These are phyloP conservation scores for Elachura formosa DNA, from an alignment of 2,113 vertebrate genomes.

Conservation along the genomic window DNA sequence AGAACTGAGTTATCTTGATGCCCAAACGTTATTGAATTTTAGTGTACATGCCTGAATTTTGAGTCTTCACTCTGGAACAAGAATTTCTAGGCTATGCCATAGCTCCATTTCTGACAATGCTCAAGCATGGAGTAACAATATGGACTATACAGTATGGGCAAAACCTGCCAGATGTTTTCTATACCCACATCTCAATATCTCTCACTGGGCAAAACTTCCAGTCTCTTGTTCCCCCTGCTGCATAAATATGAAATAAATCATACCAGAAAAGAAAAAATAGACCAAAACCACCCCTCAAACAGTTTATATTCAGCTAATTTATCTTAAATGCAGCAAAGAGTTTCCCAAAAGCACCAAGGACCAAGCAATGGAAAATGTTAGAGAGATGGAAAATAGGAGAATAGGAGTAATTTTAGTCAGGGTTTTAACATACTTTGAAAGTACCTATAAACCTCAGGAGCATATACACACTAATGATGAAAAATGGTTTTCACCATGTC, in stretches of 20 bases:
- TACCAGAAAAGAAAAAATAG: rapidly evolving
- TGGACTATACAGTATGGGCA: background rate
- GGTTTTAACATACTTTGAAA: background rate
- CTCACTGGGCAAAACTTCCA: background rate
- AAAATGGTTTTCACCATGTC: background rate
- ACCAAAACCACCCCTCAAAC: background rate
- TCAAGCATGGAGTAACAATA: background rate
- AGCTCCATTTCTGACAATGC: background rate
- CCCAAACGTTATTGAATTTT: background rate
- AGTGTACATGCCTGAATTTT: background rate
- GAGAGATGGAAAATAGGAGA: background rate
- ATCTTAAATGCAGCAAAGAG: background rate
- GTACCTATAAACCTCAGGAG: background rate
- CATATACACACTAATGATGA: background rate
- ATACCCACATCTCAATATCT: background rate
- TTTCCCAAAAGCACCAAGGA: background rate
- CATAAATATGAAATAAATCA: background rate
- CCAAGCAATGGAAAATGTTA: background rate
- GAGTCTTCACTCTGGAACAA: background rate
- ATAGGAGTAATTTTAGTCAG: background rate
- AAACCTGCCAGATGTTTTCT: background rate
- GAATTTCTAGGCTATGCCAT: background rate
- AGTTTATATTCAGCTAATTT: background rate
- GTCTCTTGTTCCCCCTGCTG: background rate
- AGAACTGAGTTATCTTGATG: background rate